phyloP scores from a whole-genome alignment of 1,140 invertebrate genomes.

The Matsumurasca onukii region DNA sequence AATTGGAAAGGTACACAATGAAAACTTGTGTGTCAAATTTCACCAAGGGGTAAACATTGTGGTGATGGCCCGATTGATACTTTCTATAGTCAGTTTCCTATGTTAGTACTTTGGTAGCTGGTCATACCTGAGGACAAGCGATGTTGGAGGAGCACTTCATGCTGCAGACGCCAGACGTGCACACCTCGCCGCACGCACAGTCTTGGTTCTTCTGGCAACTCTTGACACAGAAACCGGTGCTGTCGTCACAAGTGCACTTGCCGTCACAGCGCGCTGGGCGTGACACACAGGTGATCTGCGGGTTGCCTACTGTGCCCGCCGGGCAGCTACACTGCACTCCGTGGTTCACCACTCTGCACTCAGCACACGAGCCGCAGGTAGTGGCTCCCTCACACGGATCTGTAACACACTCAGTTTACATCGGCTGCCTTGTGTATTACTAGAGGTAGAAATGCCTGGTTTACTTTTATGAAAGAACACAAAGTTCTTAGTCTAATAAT shows the following conservation, averaged over 20 bases:
- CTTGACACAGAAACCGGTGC: constrained; percentile 69
- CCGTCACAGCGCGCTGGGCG: constrained; percentile 64
- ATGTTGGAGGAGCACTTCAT: constrained; percentile 58
- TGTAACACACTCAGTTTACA: constrained; percentile 47
- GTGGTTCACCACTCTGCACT: constrained; percentile 79
- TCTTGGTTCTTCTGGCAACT: constrained; percentile 64
- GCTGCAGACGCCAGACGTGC: constrained; percentile 61
- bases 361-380: constrained; percentile 79
- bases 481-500: no score
- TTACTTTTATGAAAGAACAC: no score
- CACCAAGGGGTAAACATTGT: no score
- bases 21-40: no score
- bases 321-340: constrained; percentile 82
- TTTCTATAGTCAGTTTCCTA: no score
- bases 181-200: constrained; percentile 75
- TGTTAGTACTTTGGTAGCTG: no score
- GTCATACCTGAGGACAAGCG: constrained; percentile 50
- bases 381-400: constrained; percentile 72
- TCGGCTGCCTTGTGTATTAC: no score
- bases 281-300: constrained; percentile 69
- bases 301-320: constrained; percentile 76
- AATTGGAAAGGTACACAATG: no score
- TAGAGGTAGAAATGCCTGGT: no score
- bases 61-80: no score
- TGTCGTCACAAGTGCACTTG: constrained; percentile 70